Evolutionary conservation across 1,140 invertebrate species (phyloP).

Genomic region (Pinna nobilis): DNA sequence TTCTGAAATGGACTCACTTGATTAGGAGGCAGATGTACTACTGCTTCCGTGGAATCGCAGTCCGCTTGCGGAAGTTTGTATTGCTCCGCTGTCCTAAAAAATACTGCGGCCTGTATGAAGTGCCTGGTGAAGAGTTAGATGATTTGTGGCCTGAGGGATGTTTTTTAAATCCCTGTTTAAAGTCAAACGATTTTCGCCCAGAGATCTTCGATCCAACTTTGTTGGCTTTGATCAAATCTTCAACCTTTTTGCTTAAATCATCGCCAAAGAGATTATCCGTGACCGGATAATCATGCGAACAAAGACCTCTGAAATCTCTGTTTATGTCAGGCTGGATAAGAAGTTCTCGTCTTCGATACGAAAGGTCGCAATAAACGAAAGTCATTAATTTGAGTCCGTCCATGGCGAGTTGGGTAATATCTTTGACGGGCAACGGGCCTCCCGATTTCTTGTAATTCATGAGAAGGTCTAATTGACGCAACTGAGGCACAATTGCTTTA

Average conservation of each 20-base stretch:
- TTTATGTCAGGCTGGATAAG: conserved; percentile 11
- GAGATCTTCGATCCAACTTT: conserved; percentile 6
- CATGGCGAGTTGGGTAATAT: conserved; percentile 1
- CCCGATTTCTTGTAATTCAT: conserved; percentile 1
- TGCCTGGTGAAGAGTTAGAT: too few relatives aligned
- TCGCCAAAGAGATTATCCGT: conserved; percentile 14
- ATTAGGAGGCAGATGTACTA: neutral
- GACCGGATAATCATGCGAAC: neutral
- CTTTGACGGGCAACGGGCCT: neutral
- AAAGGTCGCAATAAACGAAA: conserved; percentile 7
- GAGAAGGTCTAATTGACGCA: neutral
- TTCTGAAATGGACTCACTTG: conserved; percentile 3
- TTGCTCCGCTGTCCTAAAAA: too few relatives aligned
- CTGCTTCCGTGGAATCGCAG: neutral
- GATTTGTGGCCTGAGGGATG: too few relatives aligned
- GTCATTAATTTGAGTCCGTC: conserved; percentile 11
- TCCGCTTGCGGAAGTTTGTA: neutral
- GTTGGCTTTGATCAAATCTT: conserved; percentile 1
- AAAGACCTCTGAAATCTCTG: neutral
- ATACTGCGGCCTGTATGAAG: too few relatives aligned
- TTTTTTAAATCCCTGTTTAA: too few relatives aligned
- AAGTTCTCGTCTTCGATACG: neutral
- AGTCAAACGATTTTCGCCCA: too few relatives aligned
- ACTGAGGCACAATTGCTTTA: conserved; percentile 5
- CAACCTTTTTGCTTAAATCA: neutral